Evolutionary conservation across 1,140 invertebrate genomes (phyloP).

Genomic region (Calliphora vicina): DNA sequence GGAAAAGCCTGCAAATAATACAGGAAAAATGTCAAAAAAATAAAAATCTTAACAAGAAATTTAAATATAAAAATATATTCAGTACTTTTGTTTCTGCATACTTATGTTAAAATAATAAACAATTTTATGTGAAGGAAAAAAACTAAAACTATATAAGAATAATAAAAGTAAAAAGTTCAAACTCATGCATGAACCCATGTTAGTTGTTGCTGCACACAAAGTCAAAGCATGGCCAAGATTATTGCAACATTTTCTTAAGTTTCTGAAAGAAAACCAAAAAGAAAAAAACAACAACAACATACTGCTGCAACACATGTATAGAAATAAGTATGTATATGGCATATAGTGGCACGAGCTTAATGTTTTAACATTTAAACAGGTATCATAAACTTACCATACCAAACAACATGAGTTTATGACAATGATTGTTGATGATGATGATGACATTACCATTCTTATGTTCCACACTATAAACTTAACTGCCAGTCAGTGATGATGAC

Average conservation of each 20-base stretch:
- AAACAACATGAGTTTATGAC: conserved; percentile 20
- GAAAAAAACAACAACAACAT: not conserved
- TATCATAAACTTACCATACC: not conserved
- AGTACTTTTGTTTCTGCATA: not conserved
- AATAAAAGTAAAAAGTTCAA: conserved; percentile 35
- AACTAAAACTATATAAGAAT: conserved; percentile 15
- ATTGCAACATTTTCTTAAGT: conserved; percentile 8
- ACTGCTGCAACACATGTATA: not conserved
- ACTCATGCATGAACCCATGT: conserved; percentile 33
- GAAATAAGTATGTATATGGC: not conserved
- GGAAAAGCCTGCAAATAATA: not conserved
- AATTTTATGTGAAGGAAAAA: conserved; percentile 13
- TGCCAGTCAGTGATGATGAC: not conserved
- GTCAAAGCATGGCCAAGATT: conserved; percentile 10
- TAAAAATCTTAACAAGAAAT: conserved; percentile 27
- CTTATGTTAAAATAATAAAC: not conserved
- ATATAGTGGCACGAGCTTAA: conserved; percentile 59
- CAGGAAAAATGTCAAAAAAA: conserved; percentile 28
- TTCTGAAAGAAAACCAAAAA: not conserved
- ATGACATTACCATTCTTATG: conserved; percentile 10
- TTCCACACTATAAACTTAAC: not conserved
- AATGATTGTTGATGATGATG: conserved; percentile 7
- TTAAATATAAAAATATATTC: conserved; percentile 18
- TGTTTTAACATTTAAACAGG: conserved; percentile 42
- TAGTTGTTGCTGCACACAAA: not conserved